Evolutionary conservation across 2,113 vertebrate genomes (phyloP).

Genomic region (Aythya baeri): DNA sequence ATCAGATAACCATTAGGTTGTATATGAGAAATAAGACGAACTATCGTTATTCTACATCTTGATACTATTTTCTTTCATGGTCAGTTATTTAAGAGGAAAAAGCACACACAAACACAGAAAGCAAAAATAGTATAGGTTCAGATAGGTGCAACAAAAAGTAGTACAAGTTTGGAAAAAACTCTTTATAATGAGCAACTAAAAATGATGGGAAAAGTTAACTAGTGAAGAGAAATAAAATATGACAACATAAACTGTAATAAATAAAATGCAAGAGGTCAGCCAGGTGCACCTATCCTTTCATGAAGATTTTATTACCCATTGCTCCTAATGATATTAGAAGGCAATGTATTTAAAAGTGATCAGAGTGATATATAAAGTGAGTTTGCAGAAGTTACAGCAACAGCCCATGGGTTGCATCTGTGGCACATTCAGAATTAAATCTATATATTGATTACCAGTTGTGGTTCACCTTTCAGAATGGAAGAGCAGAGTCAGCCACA

Average conservation of each 20-base stretch:
- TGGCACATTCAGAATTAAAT: background rate
- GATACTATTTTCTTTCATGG: background rate
- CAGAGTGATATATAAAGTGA: background rate
- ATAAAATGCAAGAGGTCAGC: background rate
- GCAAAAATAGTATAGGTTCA: conserved; percentile 15
- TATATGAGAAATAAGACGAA: background rate
- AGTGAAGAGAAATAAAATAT: background rate
- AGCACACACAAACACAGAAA: background rate
- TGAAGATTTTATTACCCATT: background rate
- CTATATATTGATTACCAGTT: background rate
- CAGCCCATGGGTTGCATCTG: background rate
- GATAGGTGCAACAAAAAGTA: background rate
- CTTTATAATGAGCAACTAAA: conserved; percentile 27
- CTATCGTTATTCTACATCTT: conserved; percentile 6
- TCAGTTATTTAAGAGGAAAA: background rate
- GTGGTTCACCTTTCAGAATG: background rate
- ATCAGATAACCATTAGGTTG: background rate
- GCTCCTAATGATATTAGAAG: background rate
- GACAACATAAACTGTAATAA: background rate
- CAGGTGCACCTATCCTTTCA: background rate
- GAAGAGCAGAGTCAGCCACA: background rate
- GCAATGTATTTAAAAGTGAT: background rate
- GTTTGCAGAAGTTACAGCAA: background rate
- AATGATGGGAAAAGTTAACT: background rate
- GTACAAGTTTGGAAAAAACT: background rate